Percentiles rank a stretch among this genome's conserved stretches.
Conservation (phyloP, 2,797 vertebrate genomes). For the Chelidonichthys spinosus region DNA sequence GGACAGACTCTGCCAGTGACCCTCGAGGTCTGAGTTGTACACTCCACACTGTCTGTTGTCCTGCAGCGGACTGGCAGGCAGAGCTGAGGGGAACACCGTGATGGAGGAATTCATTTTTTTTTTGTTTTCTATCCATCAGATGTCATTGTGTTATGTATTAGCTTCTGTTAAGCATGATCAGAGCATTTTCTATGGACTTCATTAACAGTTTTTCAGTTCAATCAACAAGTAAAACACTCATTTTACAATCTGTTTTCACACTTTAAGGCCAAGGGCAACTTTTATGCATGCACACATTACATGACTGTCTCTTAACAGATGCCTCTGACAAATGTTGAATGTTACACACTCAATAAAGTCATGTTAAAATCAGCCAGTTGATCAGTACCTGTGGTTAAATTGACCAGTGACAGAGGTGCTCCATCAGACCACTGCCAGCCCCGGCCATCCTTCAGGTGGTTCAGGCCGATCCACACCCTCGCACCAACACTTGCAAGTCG, state of each 20-base stretch:
- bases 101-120: background rate
- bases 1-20: conserved; percentile 86
- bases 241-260: conserved; percentile 4
- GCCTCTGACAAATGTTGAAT: background rate
- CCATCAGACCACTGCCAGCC: conserved; percentile 97
- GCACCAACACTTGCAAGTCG: conserved; percentile 82
- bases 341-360: background rate
- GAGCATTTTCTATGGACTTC: conserved; percentile 3
- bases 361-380: background rate
- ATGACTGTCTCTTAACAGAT: background rate
- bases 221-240: background rate
- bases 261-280: background rate
- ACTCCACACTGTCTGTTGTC: conserved; percentile 87
- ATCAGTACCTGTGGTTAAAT: conserved; percentile 84
- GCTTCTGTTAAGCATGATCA: background rate
- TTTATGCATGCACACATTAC: background rate
- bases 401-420: conserved; percentile 86
- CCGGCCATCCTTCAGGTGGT: conserved; percentile 83
- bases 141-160: background rate
- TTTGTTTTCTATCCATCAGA: no score
- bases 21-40: conserved; percentile 79
- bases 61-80: conserved; percentile 75
- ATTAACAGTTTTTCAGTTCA: background rate
- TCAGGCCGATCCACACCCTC: conserved; percentile 92
- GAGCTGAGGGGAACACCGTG: conserved; percentile 77